phyloP scores from a whole-genome alignment of 2,797 vertebrate genomes.

The Urocyon cinereoargenteus region DNA sequence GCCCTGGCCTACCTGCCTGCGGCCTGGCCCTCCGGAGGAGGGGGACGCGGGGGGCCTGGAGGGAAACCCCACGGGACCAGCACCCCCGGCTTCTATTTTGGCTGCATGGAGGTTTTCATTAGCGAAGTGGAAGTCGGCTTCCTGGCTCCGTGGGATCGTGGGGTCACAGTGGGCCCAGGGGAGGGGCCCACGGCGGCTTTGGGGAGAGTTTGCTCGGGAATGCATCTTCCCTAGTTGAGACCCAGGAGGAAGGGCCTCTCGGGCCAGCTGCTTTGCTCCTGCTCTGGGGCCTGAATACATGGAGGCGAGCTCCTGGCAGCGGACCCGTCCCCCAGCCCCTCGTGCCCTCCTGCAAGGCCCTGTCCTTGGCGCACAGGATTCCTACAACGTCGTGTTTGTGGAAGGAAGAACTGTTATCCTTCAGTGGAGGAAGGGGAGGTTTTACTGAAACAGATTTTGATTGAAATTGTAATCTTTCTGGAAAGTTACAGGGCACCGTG shows the following conservation, averaged over 20 bases:
- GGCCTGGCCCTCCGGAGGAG: too few species aligned
- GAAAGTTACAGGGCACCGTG: background rate
- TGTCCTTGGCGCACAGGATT: background rate
- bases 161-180: background rate
- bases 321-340: background rate
- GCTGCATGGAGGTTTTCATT: constrained; percentile 3
- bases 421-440: constrained; percentile 12
- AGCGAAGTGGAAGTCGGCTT: background rate
- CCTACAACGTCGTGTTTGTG: constrained; percentile 44
- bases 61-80: too few species aligned
- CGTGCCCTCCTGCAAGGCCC: background rate
- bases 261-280: background rate
- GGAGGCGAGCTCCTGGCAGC: background rate
- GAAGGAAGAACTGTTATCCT: background rate
- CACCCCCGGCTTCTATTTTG: background rate
- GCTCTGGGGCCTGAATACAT: constrained; percentile 25
- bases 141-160: background rate
- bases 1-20: too few species aligned
- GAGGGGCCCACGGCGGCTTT: background rate
- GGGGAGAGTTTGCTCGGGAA: background rate
- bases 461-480: constrained; percentile 34
- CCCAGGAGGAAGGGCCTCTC: background rate
- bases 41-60: too few species aligned
- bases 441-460: constrained; percentile 52
- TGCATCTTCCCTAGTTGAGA: background rate